phyloP scores from a whole-genome alignment of 1,140 invertebrate species.

The Trachymyrmex septentrionalis region DNA sequence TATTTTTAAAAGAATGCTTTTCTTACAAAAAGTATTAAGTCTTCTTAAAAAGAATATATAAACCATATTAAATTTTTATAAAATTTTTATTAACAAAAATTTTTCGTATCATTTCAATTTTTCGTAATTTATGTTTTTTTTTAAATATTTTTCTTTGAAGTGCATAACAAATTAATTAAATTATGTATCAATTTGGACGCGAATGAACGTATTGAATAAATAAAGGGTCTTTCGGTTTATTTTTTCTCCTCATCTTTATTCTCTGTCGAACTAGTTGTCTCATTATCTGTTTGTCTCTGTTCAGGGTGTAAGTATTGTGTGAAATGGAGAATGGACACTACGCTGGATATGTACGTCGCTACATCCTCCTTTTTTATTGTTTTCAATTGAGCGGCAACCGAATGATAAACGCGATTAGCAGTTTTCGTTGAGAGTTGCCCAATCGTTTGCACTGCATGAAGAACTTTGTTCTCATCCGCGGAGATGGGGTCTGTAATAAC shows the following conservation, averaged over 20 bases:
- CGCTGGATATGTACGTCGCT: constrained; percentile 89
- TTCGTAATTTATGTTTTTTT: background rate
- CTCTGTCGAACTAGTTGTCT: background rate
- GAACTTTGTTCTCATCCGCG: constrained; percentile 89
- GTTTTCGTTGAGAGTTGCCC: constrained; percentile 91
- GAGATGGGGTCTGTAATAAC: constrained; percentile 86
- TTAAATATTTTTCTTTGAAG: background rate
- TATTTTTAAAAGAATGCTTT: background rate
- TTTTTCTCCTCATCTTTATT: constrained; percentile 26
- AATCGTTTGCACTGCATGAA: constrained; percentile 91
- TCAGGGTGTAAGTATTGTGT: constrained; percentile 87
- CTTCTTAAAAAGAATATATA: background rate
- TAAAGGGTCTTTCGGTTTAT: background rate
- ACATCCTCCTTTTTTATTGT: constrained; percentile 89
- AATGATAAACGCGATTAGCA: constrained; percentile 91
- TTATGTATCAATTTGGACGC: background rate
- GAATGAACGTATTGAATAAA: background rate
- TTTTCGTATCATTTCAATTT: background rate
- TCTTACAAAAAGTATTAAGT: background rate
- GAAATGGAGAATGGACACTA: constrained; percentile 90
- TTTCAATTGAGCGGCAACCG: constrained; percentile 89
- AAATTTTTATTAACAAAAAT: background rate
- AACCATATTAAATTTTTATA: background rate
- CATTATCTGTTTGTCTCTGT: constrained; percentile 67
- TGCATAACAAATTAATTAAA: constrained; percentile 25